A percentile compares a stretch with the other conserved stretches of the same genome.
These are phyloP conservation scores for Holacanthus passer DNA, from an alignment of 2,113 vertebrate species.

Conservation along the genomic window DNA sequence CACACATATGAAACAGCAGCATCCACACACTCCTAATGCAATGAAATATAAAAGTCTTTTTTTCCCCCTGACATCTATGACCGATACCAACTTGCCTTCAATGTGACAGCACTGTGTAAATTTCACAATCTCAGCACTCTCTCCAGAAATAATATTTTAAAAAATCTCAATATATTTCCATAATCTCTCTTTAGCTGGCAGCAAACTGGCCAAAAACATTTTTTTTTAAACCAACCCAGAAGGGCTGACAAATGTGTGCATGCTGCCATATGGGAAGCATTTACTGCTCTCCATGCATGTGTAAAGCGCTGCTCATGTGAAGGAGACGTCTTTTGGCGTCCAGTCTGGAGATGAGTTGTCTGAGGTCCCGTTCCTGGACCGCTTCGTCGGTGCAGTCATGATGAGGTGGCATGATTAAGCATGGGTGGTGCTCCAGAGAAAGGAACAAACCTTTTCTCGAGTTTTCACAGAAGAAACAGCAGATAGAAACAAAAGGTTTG, in stretches of 20 bases:
- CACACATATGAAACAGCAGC: constrained; percentile 7
- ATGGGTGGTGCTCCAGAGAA: not conserved
- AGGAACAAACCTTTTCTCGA: not conserved
- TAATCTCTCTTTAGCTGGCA: constrained; percentile 54
- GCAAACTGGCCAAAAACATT: not conserved
- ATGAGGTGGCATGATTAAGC: not conserved
- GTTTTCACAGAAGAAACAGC: constrained; percentile 5
- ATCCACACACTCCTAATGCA: constrained; percentile 12
- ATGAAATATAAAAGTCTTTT: constrained; percentile 35
- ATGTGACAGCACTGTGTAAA: constrained; percentile 23
- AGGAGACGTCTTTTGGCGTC: constrained; percentile 36
- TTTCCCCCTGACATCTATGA: constrained; percentile 43
- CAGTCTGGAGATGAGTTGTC: constrained; percentile 23
- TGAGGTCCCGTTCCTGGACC: constrained; percentile 4
- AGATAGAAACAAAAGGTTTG: not conserved
- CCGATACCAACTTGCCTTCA: constrained; percentile 22
- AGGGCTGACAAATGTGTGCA: constrained; percentile 59
- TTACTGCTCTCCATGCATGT: constrained; percentile 48
- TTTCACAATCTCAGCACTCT: constrained; percentile 39
- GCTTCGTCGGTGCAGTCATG: not conserved
- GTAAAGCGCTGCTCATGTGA: constrained; percentile 39
- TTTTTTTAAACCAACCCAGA: constrained; percentile 42
- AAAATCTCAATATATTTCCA: constrained; percentile 61
- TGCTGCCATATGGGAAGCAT: constrained; percentile 61
- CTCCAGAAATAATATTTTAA: constrained; percentile 54